These are phyloP conservation scores for Chitala chitala DNA, from an alignment of 2,113 vertebrate genomes.

Conservation along the genomic window DNA sequence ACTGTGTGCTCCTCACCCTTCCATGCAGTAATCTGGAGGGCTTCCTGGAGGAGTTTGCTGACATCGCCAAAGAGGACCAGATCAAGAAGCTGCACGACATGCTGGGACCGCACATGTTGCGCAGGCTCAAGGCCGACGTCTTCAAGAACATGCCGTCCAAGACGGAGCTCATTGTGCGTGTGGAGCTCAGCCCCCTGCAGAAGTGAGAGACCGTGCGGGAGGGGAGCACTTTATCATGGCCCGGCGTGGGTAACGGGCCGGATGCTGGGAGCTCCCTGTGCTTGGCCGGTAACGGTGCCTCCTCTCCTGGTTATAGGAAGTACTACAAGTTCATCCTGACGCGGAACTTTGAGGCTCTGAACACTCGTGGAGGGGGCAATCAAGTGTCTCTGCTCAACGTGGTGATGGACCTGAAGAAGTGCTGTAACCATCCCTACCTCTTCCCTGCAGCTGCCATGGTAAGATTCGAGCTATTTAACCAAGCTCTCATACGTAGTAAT, in stretches of 20 bases:
- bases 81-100: conserved; percentile 98
- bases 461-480: conserved; percentile 31
- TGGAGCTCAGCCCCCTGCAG: conserved; percentile 94
- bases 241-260: not conserved
- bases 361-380: conserved; percentile 90
- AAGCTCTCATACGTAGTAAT: not conserved
- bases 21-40: conserved; percentile 96
- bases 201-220: conserved; percentile 69
- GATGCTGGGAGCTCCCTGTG: not conserved
- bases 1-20: conserved; percentile 22
- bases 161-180: conserved; percentile 93
- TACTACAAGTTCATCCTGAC: conserved; percentile 98
- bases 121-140: conserved; percentile 93
- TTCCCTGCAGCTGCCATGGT: conserved; percentile 95
- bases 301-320: conserved; percentile 64
- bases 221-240: not conserved
- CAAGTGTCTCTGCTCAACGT: conserved; percentile 94
- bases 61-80: conserved; percentile 98
- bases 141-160: conserved; percentile 99
- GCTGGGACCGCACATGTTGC: conserved; percentile 94
- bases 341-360: conserved; percentile 92
- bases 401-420: conserved; percentile 98
- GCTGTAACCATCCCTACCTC: conserved; percentile 98
- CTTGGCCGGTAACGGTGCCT: not conserved
- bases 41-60: conserved; percentile 95